Evolutionary conservation across 2,888 invertebrate species (phyloP).

Genomic region (Agonopterix arenella): DNA sequence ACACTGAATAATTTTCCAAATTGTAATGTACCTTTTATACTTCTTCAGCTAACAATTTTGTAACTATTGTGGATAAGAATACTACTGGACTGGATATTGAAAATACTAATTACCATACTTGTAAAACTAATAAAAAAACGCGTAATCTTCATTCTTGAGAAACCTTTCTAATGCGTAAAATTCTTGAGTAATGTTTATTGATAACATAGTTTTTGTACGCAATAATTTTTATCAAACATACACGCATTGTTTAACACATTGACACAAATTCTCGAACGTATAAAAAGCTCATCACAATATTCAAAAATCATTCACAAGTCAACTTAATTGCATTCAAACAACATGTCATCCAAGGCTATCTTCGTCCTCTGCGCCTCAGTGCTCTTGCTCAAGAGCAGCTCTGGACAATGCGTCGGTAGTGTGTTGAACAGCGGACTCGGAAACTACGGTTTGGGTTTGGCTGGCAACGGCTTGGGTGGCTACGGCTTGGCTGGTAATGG

Average conservation of each 20-base stretch:
- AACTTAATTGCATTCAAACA: background rate
- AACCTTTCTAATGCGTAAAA: too few relatives aligned
- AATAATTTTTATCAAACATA: too few relatives aligned
- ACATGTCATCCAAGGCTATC: slow-evolving; percentile 3
- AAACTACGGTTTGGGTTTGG: background rate
- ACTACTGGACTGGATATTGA: too few relatives aligned
- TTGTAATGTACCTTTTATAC: background rate
- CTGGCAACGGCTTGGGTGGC: slow-evolving; percentile 1
- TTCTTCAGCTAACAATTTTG: background rate
- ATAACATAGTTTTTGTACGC: too few relatives aligned
- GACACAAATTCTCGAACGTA: background rate
- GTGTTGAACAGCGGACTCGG: background rate
- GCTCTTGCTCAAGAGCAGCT: slow-evolving; percentile 8
- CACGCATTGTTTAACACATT: too few relatives aligned
- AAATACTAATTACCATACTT: background rate
- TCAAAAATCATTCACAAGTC: background rate
- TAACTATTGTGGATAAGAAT: background rate
- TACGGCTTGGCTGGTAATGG: slow-evolving; percentile 1
- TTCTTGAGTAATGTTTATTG: too few relatives aligned
- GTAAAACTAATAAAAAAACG: background rate
- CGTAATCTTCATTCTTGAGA: too few relatives aligned
- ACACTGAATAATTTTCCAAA: background rate
- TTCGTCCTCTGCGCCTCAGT: slow-evolving; percentile 11
- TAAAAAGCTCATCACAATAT: background rate
- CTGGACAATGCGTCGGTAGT: slow-evolving; percentile 10